Base-by-base conservation (phyloP, 2,113 vertebrate genomes). In the Romanogobio albipinnatus region DNA sequence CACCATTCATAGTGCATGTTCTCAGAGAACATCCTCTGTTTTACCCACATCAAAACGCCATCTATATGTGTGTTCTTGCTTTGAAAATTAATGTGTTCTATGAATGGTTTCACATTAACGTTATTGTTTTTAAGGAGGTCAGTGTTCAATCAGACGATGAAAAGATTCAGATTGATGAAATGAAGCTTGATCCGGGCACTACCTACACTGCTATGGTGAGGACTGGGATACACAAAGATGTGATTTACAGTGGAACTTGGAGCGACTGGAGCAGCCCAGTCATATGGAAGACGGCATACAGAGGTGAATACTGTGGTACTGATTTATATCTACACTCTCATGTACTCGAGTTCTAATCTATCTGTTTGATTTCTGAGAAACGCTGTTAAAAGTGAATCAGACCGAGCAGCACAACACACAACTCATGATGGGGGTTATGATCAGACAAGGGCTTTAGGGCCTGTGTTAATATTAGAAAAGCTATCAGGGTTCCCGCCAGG, bases 221-320 rank as follows among this genome's bases (percentile, higher is more conserved):
- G 47, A 84, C 11, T 75, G 24, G 15, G 36, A 24, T 86, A 9
- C 0, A 0, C 1, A 0, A 19, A 5, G 0, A 0, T 7, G 0
- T 0, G 0, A 0, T 0, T 0, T 81, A 88, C 62, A 14, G 2
- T 0, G 84, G 87, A 64, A 68, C 39, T 1, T 45, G 2, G 10
- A 86, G 84, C 61, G 15, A 70, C 1, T 80, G 76, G 76, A 88
- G 87, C 61, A 13, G 3, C 14, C 7, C 62, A 7, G 33, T 83
- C 33, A 81, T 56, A 29, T 88, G 87, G 87, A 76, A 17, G 0
- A 84, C 87, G 2, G 14, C 19, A 81, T 8, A 39, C 19, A 51
- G 5, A 66, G 79, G 45, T 78, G 58, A 53, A 33, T 36, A 33
- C 24, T 22, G 14, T 26, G 3, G 6, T 75, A 26, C 6, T 39